phyloP scores from a whole-genome alignment of 2,797 vertebrate genomes.

The Dromococcyx pavoninus region DNA sequence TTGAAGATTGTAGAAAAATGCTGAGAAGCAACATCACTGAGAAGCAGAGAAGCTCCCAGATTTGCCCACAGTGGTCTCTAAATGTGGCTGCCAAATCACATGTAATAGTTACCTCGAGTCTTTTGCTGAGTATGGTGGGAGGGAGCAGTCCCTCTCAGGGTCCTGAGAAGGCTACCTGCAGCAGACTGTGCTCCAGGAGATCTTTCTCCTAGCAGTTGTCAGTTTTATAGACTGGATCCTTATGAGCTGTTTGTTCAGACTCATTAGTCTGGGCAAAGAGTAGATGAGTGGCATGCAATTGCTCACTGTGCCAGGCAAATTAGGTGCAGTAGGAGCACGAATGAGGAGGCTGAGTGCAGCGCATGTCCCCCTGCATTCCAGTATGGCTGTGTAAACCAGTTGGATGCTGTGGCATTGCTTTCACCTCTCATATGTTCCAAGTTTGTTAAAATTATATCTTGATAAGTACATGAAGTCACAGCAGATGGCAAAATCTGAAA shows the following conservation, averaged over 20 bases:
- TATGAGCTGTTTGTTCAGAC: background rate
- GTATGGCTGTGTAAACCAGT: background rate
- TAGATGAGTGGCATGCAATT: background rate
- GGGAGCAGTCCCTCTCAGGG: background rate
- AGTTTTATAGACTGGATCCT: background rate
- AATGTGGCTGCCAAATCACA: background rate
- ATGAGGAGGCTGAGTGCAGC: background rate
- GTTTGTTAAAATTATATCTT: constrained; percentile 50
- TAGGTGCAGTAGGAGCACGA: background rate
- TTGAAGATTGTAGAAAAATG: background rate
- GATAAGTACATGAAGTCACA: constrained; percentile 41
- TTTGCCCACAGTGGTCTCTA: background rate
- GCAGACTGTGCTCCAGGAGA: background rate
- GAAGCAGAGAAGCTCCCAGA: background rate
- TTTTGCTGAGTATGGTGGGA: background rate
- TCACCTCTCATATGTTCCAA: constrained; percentile 54
- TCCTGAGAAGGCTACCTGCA: background rate
- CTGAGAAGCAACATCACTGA: background rate
- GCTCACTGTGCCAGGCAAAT: background rate
- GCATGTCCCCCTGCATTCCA: background rate
- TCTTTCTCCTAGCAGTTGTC: background rate
- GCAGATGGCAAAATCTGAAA: constrained; percentile 62
- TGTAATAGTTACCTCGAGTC: accelerated
- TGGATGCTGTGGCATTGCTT: constrained; percentile 25
- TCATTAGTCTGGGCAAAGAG: background rate